These are phyloP conservation scores for Danionella dracula DNA, from an alignment of 2,797 vertebrate genomes.

Conservation along the genomic window DNA sequence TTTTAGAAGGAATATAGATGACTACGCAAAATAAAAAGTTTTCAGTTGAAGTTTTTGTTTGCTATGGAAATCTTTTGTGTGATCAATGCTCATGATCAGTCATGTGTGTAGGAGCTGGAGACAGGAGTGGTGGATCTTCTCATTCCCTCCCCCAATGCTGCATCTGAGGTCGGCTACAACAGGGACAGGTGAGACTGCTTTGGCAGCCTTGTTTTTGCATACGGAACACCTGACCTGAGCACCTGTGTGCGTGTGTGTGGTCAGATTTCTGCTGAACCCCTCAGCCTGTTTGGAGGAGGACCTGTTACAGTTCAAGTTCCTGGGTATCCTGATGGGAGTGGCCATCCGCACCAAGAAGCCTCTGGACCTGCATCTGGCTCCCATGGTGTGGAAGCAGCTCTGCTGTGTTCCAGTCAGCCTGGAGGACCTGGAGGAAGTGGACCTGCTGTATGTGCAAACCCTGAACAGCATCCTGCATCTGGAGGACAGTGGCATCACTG, in stretches of 20 bases:
- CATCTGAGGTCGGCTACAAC: conserved; percentile 77
- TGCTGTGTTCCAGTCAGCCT: conserved; percentile 71
- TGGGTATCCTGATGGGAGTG: conserved; percentile 77
- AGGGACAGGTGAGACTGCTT: conserved; percentile 66
- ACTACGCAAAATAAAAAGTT: too few relatives aligned
- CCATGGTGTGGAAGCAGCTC: conserved; percentile 78
- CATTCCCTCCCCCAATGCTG: conserved; percentile 75
- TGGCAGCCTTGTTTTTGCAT: not conserved
- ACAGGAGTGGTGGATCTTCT: conserved; percentile 74
- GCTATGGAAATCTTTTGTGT: too few relatives aligned
- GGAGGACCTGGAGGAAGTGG: conserved; percentile 74
- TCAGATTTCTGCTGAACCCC: conserved; percentile 73
- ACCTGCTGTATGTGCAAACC: conserved; percentile 74
- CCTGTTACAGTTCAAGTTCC: conserved; percentile 72
- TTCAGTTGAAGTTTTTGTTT: too few relatives aligned
- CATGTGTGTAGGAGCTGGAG: conserved; percentile 67
- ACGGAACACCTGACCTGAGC: not conserved
- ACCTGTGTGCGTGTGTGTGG: not conserved
- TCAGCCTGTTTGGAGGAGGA: conserved; percentile 67
- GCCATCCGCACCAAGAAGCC: conserved; percentile 79
- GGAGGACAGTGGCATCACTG: conserved; percentile 76
- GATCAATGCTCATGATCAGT: too few relatives aligned
- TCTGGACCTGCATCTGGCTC: conserved; percentile 74
- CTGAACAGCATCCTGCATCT: conserved; percentile 75
- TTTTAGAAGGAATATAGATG: too few relatives aligned